A percentile compares a stretch with the other conserved stretches of the same genome.
These are phyloP conservation scores for Sminthurinus aureus DNA, from an alignment of 2,888 invertebrate species.

Conservation along the genomic window DNA sequence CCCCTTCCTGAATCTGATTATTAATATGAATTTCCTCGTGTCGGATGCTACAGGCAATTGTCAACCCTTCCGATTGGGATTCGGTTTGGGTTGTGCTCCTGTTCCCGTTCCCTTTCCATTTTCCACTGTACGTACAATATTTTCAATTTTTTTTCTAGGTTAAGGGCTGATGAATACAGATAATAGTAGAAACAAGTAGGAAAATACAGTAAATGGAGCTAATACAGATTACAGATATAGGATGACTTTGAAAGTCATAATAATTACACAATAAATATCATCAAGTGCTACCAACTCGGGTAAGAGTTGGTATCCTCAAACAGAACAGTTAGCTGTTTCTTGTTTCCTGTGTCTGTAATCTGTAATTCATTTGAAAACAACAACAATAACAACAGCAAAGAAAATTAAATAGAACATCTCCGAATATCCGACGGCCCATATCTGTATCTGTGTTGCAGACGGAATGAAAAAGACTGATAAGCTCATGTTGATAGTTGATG, in stretches of 20 bases:
- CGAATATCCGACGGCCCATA: neutral
- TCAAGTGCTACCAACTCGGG: constrained; percentile 15
- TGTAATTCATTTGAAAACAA: neutral
- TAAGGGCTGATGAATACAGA: no score
- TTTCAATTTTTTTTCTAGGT: no score
- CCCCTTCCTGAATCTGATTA: neutral
- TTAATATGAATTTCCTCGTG: constrained; percentile 27
- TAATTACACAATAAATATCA: constrained; percentile 35
- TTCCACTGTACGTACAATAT: no score
- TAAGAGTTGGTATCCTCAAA: neutral
- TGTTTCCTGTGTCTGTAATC: neutral
- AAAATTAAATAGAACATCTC: neutral
- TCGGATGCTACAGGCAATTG: constrained; percentile 34
- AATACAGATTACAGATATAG: constrained; percentile 13
- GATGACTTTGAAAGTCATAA: no score
- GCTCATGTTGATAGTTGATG: no score
- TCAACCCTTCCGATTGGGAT: constrained; percentile 23
- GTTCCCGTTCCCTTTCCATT: no score
- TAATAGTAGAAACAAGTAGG: no score
- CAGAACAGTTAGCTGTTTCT: constrained; percentile 20
- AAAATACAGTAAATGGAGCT: no score
- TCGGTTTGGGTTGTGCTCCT: no score
- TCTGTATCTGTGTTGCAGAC: no score
- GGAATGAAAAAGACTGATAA: no score
- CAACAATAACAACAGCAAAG: neutral